phyloP scores from a whole-genome alignment of 2,888 invertebrate species.

The Tricholauxania praeusta region DNA sequence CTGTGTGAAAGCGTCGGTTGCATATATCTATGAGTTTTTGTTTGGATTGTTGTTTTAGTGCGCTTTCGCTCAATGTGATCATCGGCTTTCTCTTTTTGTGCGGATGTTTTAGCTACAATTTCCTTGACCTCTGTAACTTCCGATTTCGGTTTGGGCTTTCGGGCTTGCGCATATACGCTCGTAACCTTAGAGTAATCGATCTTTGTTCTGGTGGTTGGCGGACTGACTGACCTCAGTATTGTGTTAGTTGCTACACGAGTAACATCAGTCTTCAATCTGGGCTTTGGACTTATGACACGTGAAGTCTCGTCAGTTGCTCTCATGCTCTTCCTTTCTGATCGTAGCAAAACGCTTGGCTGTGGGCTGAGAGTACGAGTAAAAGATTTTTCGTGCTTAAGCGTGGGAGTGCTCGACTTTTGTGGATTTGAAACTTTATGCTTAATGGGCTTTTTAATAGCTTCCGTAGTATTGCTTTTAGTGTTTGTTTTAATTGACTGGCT shows the following conservation, averaged over 20 bases:
- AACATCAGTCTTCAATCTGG: constrained; percentile 59
- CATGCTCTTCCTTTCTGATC: constrained; percentile 11
- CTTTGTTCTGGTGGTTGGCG: constrained; percentile 47
- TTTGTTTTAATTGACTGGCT: neutral
- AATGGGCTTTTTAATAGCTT: neutral
- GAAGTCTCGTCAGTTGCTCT: neutral
- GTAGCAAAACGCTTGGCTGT: constrained; percentile 43
- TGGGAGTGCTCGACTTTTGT: neutral
- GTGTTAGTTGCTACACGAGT: constrained; percentile 56
- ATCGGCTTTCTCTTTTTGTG: constrained; percentile 5
- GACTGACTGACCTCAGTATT: constrained; percentile 54
- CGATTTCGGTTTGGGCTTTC: constrained; percentile 44
- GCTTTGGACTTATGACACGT: constrained; percentile 47
- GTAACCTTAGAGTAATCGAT: constrained; percentile 44
- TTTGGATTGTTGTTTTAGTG: constrained; percentile 51
- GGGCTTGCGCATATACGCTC: constrained; percentile 44
- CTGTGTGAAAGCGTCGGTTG: constrained; percentile 72
- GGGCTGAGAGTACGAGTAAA: constrained; percentile 50
- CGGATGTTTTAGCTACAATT: constrained; percentile 29
- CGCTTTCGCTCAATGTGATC: constrained; percentile 48
- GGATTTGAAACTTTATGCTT: neutral
- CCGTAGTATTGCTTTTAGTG: neutral
- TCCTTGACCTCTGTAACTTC: constrained; percentile 30
- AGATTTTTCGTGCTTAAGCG: neutral
- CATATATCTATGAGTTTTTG: constrained; percentile 70